phyloP scores from a whole-genome alignment of 2,113 vertebrate species.

The Marmota flaviventris region DNA sequence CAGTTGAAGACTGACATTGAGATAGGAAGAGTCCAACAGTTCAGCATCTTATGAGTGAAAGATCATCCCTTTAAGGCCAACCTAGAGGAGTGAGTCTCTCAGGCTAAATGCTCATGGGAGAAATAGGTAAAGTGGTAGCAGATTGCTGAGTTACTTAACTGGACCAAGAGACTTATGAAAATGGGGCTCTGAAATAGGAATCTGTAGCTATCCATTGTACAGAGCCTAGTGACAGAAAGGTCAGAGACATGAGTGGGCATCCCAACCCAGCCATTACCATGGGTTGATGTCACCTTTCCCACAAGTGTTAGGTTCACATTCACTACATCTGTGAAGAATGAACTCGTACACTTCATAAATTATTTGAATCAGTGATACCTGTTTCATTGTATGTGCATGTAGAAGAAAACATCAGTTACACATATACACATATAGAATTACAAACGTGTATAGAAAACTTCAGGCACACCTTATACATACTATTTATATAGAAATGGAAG shows the following conservation, averaged over 20 bases:
- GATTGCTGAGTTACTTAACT: neutral
- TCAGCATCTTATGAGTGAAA: neutral
- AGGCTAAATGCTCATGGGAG: neutral
- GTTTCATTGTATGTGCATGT: neutral
- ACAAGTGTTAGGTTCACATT: neutral
- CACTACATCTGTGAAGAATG: neutral
- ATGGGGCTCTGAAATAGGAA: neutral
- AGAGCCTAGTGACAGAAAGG: neutral
- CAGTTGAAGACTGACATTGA: constrained; percentile 25
- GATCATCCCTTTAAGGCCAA: neutral
- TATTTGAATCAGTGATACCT: constrained; percentile 10
- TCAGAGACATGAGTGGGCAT: neutral
- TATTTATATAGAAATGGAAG: constrained; percentile 17
- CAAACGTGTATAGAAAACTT: neutral
- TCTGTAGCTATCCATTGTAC: neutral
- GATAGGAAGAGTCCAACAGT: neutral
- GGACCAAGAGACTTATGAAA: neutral
- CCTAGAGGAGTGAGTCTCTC: neutral
- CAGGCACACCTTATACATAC: neutral
- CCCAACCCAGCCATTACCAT: neutral
- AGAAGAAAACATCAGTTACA: constrained; percentile 2
- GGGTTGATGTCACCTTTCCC: neutral
- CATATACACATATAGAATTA: constrained; percentile 10
- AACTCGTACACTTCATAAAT: constrained; percentile 11
- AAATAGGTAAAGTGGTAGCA: neutral